Evolutionary conservation across 2,113 vertebrate genomes (phyloP), one percentile per base, ranked within the genome.

Genomic region (Lamprologus speciosus): DNA sequence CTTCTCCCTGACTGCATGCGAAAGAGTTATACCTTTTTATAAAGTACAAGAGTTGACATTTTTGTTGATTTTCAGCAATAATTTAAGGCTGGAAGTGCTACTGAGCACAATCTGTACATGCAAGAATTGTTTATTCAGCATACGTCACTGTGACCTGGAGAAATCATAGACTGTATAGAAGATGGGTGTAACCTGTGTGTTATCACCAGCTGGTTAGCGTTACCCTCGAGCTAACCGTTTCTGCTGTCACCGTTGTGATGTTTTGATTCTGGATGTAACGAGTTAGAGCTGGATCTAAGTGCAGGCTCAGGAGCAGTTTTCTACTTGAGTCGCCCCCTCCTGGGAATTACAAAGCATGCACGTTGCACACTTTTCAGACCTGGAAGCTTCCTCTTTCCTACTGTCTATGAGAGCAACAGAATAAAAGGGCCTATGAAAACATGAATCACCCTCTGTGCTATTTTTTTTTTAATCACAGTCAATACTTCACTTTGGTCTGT

Each of bases 401-500:
- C 45, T n/a, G 45, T 78, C 17, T 12, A 78, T 51, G 26, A 31
- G 45, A 78, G 10, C 21, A 79, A 68, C 28, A 55, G 50, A 88
- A 81, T 80, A 21, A 91, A 89, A 75, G 65, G 31, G 37, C 33
- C 60, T 45, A 84, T 82, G 79, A 87, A 88, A 82, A 82, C 86
- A 83, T 91, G 80, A 93, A 87, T 87, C 90, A 83, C 80, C 37
- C 40, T 60, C 58, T 16, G 73, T 42, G 80, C 60, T 78, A 75
- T 57, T 75, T 73, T 45, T 8, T 70, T 73, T 73, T 70, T 26
- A 81, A 86, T 83, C 23, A 60, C 81, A 88, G 88, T 91, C 91
- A 92, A 84, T 91, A 91, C 86, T 53, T 85, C 80, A 88, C 91
- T 90, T 82, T 88, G 81, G 70, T 84, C 83, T 87, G 80, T 10